Evolutionary conservation across 2,113 vertebrate species (phyloP).

Genomic region (Oxyruncus cristatus): DNA sequence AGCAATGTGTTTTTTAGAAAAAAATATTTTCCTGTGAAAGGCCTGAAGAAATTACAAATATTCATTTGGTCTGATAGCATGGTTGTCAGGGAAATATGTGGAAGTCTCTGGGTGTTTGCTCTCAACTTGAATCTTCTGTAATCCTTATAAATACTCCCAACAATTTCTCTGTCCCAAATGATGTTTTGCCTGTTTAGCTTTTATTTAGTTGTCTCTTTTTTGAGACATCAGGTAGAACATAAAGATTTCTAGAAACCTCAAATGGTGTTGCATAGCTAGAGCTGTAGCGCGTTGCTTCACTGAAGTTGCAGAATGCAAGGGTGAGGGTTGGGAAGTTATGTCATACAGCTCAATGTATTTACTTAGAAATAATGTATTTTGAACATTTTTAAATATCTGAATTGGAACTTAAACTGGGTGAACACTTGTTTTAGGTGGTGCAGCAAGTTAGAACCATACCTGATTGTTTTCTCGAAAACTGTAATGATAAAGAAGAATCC

Average conservation of each 20-base stretch:
- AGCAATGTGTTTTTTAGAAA: not conserved
- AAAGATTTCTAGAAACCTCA: not conserved
- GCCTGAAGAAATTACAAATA: not conserved
- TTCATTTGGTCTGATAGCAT: not conserved
- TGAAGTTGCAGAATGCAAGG: not conserved
- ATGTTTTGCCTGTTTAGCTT: not conserved
- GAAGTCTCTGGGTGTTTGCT: not conserved
- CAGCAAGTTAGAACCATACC: not conserved
- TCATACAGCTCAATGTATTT: accelerated
- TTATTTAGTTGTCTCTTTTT: not conserved
- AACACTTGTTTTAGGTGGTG: not conserved
- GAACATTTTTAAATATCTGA: not conserved
- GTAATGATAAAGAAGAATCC: not conserved
- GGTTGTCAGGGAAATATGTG: not conserved
- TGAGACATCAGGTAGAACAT: not conserved
- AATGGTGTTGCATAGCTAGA: not conserved
- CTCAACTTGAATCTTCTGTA: not conserved
- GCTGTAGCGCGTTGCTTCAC: not conserved
- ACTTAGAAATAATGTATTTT: not conserved
- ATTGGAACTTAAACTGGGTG: accelerated
- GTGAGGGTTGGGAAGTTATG: not conserved
- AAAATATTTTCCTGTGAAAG: not conserved
- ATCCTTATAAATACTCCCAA: not conserved
- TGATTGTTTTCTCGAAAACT: not conserved
- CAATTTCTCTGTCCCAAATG: not conserved